phyloP scores from a whole-genome alignment of 2,113 vertebrate genomes.

The Propithecus coquereli region DNA sequence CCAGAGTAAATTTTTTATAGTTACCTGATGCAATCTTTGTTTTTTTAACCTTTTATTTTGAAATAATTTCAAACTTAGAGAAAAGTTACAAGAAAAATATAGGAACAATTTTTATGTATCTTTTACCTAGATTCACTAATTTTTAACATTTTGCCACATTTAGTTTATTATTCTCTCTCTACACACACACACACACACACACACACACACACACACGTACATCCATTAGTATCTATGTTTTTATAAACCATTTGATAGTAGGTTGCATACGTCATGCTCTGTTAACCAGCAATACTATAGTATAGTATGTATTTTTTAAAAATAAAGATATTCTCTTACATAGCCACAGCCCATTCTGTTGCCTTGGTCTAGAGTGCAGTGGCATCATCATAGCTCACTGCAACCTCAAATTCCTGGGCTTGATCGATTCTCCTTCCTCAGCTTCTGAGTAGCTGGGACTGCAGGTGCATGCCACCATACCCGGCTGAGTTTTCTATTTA shows the following conservation, averaged over 20 bases:
- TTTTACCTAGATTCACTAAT: neutral
- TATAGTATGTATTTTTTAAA: neutral
- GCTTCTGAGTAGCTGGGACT: neutral
- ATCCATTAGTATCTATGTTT: neutral
- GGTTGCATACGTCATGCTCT: neutral
- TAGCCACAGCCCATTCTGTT: neutral
- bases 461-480: neutral
- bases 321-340: neutral
- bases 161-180: neutral
- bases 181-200: too few relatives aligned
- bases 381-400: neutral
- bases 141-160: neutral
- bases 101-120: neutral
- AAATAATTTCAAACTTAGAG: neutral
- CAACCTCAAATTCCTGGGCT: neutral
- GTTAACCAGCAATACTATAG: neutral
- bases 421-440: neutral
- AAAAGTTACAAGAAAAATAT: neutral
- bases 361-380: neutral
- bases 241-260: neutral
- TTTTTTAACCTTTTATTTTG: conserved; percentile 21
- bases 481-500: neutral
- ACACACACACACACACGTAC: neutral
- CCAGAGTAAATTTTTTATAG: neutral
- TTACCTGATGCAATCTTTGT: neutral